phyloP scores from a whole-genome alignment of 2,113 vertebrate genomes.

The Petrocephalus zakoni region DNA sequence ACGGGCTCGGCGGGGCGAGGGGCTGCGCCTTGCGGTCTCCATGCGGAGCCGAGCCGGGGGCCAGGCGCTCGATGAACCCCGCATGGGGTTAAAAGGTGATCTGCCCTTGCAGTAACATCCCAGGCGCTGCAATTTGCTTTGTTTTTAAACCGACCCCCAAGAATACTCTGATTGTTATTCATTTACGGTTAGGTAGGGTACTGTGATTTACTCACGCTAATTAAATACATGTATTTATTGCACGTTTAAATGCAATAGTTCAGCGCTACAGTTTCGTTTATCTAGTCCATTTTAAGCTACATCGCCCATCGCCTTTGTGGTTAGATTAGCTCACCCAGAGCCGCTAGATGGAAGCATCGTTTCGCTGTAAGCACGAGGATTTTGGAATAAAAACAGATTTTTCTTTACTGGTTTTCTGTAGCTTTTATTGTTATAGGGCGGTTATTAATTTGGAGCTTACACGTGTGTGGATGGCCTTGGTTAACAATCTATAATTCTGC shows the following conservation, averaged over 20 bases:
- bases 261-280: background rate
- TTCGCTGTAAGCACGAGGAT: background rate
- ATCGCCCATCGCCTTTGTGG: background rate
- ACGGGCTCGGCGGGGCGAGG: background rate
- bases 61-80: background rate
- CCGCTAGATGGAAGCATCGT: constrained; percentile 22
- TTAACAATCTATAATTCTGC: background rate
- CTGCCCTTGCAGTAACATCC: background rate
- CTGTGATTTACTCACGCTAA: background rate
- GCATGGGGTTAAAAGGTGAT: background rate
- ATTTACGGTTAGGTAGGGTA: too few relatives aligned
- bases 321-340: background rate
- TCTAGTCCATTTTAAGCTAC: background rate
- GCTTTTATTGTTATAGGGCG: background rate
- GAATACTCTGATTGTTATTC: too few relatives aligned
- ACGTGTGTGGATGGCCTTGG: background rate
- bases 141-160: too few relatives aligned
- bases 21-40: background rate
- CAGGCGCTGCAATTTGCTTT: background rate
- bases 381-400: background rate
- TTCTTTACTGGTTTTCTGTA: background rate
- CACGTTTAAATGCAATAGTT: background rate
- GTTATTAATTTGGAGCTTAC: background rate
- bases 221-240: background rate
- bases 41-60: background rate